Evolutionary conservation across 1,140 invertebrate genomes (phyloP), one percentile per base, ranked within the genome.

Genomic region (Linepithema humile): DNA sequence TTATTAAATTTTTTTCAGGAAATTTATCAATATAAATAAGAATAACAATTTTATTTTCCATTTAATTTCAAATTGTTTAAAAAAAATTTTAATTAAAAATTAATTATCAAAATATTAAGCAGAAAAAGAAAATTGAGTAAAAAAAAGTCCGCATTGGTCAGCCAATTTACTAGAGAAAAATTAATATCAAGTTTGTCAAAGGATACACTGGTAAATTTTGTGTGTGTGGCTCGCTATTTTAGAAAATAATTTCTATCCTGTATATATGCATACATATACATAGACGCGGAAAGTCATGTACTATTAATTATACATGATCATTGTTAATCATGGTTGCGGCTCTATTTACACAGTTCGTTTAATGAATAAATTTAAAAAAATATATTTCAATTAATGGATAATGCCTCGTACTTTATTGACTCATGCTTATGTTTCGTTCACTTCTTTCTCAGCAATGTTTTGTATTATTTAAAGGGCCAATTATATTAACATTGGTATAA

Each of bases 301-400:
- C 73, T 86, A 88, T 90, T 86, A 86, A 86, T 83, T 88, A 88
- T 89, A 90, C 82, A 90, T 67, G 55, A 88, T 90, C 80, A 88
- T 90, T 90, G 89, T 90, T 90, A 89, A 87, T 85, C 78, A 88
- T 89, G 86, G 65, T 90, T 90, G 84, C 86, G 85, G 84, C 87
- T 89, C 74, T 89, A 88, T 88, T 89, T 89, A 89, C 88, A 90
- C 84, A 57, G 74, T 86, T 88, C 88, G 86, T 89, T 90, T 86
- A 85, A 69, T 84, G 86, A 90, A 90, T 90, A 90, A 89, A 90
- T 89, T 86, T 64, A 82, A 88, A 89, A 85, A 88, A 83, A 89
- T 90, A 88, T 90, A 89, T 90, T 88, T 89, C 62, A 86, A 88
- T 75, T 83, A 88, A 90, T 73, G 67, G 75, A 43, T n/a, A 48